Base-by-base conservation (phyloP, 2,888 invertebrate species). In the Acanthopleura granulata region DNA sequence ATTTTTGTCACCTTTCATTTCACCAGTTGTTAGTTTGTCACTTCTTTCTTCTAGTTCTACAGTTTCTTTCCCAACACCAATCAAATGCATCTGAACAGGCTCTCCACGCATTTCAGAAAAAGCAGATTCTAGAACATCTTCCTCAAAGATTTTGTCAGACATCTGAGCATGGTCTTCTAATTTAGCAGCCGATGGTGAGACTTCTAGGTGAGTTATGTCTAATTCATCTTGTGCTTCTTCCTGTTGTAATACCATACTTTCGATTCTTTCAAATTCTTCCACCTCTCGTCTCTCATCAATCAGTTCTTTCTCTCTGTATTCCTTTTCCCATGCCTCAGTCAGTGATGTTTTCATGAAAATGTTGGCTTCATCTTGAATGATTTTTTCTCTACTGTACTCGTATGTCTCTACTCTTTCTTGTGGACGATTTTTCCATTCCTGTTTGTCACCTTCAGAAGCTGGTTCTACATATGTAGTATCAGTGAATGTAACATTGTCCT, bases 401-500 rank as follows among this genome's bases (percentile, higher is more conserved):
- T 49, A 27, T 27, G 15, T 15, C 16, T 27, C 29, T 14, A 66
- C 66, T 22, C 12, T 66, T 27, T 66, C 27, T 1, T 57, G n/a
- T n/a, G 57, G 22, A 6, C 18, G 57, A n/a, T 57, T 57, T 57
- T 22, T 22, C 18, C 22, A 57, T 50, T 75, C 72, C 40, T 40
- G 40, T 40, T 40, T 40, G 15, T 62, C 72, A 61, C 14, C 22
- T 72, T 72, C 50, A 57, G 27, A 6, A 49, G 29, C 29, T 49
- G 3, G 25, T 72, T 57, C 51, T 74, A 1, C 27, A 66, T 27
- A 66, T 3, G 22, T 6, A 27, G 16, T 25, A 66, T 22, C 22
- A 30, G 27, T 30, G 11, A 49, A 22, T 62, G 18, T 49, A 70
- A 74, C 51, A 29, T 72, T 73, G 16, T 72, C 62, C 57, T 78